Evolutionary conservation across 2,888 invertebrate genomes (phyloP), one percentile per base, ranked within the genome.

Genomic region (Campaea margaritaria): DNA sequence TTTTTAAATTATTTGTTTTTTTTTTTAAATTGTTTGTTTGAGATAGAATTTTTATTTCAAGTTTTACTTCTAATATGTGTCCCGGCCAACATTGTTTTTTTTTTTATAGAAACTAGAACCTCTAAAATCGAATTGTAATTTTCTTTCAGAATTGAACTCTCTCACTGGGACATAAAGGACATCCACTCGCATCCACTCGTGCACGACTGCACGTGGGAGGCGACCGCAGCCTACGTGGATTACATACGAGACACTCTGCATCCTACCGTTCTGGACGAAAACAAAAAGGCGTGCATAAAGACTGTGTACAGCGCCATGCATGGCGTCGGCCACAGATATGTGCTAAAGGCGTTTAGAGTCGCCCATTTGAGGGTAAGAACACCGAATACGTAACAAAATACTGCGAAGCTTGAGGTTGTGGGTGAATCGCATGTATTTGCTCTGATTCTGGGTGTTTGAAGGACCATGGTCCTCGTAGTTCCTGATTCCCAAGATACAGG

Each of bases 291-390:
- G 79, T 96, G 0, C 93, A 94, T n/a, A n/a, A n/a, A n/a, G 51
- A 95, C 97, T 65, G 96, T 97, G 0, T 99, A 99, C 81, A 98
- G 99, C 11, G 97, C 99, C 0, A 98, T 99, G 97, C 99, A 99
- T 82, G 99, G 99, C 4, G 99, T 99, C 4, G 99, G 99, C 0
- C 96, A 96, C 79, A 88, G 94, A 1, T 98, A 94, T 77, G 93
- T 99, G 61, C 84, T 94, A 56, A 92, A 94, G 69, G 96, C 97
- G 1, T 97, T 99, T 77, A 89, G 95, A 65, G 86, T 90, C 10
- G 95, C 96, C 49, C 95, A 95, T 66, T 95, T 99, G 55, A 93
- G 95, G 36, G 36, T 36, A 36, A 36, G 34, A 34, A 10, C 10
- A 34, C 27, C 2, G 27, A 27, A 27, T 27, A 27, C 2, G 7